phyloP scores from a whole-genome alignment of 2,888 invertebrate genomes.

The Polymixis lichenea region DNA sequence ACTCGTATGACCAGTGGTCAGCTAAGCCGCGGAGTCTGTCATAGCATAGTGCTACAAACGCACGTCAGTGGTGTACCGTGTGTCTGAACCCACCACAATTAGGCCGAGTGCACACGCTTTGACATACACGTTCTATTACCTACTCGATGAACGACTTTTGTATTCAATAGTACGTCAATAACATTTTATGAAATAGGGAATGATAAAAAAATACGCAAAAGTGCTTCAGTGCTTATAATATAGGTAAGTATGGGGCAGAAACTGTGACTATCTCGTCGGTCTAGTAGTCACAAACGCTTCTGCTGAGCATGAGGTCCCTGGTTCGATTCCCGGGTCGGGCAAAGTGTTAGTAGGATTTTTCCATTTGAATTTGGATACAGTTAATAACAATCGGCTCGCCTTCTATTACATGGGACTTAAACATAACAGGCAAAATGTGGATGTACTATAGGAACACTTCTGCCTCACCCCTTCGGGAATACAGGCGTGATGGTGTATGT shows the following conservation, averaged over 20 bases:
- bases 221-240: neutral
- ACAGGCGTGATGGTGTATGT: neutral
- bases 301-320: neutral
- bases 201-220: neutral
- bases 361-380: neutral
- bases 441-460: neutral
- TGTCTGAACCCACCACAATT: constrained; percentile 58
- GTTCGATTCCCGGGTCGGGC: neutral
- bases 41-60: constrained; percentile 58
- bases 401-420: neutral
- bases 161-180: constrained; percentile 21
- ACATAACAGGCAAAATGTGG: neutral
- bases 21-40: constrained; percentile 48
- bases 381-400: neutral
- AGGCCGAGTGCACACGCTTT: constrained; percentile 39
- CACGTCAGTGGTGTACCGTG: constrained; percentile 49
- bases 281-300: neutral
- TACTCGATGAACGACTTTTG: constrained; percentile 7
- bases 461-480: neutral
- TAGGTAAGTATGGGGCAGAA: neutral
- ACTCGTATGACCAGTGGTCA: constrained; percentile 23
- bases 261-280: neutral
- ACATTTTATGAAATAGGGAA: constrained; percentile 12
- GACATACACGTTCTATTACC: constrained; percentile 13
- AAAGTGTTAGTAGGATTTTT: neutral